phyloP scores from a whole-genome alignment of 2,888 invertebrate species.

The Invenusta paracnida region DNA sequence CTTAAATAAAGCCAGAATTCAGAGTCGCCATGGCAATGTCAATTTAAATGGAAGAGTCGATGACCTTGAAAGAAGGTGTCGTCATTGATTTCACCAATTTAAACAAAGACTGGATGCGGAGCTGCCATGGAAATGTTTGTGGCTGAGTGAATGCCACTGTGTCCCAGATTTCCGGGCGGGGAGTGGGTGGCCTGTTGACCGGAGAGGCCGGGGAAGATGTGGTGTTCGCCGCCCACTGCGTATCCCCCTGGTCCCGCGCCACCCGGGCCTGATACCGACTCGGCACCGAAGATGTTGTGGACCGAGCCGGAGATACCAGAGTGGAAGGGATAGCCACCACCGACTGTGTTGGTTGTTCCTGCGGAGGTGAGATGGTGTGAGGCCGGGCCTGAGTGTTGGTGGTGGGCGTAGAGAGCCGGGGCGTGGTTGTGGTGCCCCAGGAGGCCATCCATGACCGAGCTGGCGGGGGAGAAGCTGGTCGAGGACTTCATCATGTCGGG shows the following conservation, averaged over 20 bases:
- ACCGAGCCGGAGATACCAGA: not conserved
- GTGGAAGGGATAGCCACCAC: not conserved
- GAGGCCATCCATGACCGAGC: not conserved
- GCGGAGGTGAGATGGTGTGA: too few species aligned
- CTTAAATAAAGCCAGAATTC: too few species aligned
- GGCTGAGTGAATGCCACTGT: not conserved
- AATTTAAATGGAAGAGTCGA: too few species aligned
- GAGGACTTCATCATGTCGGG: slow-evolving; percentile 23
- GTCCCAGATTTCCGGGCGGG: not conserved
- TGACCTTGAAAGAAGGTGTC: too few species aligned
- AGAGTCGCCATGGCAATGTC: too few species aligned
- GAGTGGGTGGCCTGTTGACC: not conserved
- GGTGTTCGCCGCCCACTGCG: not conserved
- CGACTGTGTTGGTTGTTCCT: too few species aligned
- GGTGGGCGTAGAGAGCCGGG: not conserved
- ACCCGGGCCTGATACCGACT: not conserved
- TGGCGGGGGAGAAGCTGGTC: not conserved
- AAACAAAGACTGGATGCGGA: not conserved
- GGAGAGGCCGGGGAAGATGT: not conserved
- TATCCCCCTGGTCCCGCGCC: not conserved
- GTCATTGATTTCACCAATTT: too few species aligned
- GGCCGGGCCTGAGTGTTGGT: not conserved
- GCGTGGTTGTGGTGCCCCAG: not conserved
- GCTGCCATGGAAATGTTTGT: not conserved
- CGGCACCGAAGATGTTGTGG: not conserved